Base-by-base conservation (phyloP, 1,140 invertebrate genomes). In the Pentalonia nigronervosa region DNA sequence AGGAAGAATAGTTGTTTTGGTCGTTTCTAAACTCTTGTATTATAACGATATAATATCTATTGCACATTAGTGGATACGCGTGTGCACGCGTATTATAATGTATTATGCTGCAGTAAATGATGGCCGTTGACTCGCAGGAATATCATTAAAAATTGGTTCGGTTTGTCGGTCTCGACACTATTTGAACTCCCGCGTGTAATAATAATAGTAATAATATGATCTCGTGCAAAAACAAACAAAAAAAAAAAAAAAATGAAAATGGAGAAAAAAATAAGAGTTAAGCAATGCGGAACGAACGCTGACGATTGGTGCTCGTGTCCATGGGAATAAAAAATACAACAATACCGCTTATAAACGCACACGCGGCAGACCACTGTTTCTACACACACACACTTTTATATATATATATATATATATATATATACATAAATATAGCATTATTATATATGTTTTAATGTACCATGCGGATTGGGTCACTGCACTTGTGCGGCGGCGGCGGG, bases 241-340 rank as follows among this genome's bases (percentile, higher is more conserved):
- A 84, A 81, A 34, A 81, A 81, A 41, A 84, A 76, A 76, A 76
- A 76, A 76, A 76, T 76, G 60, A 84, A 84, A 41, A 41, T 45
- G 21, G 41, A 76, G 60, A 76, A 89, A 53, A 50, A 89, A 89
- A 34, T 14, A 53, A 53, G n/a, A 89, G 87, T 89, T 89, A 36
- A 89, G n/a, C 87, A 53, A 89, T 53, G 87, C 87, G 87, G 87
- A 89, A 89, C 87, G 48, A 89, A 21, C 48, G 34, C 47, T 87
- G 86, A 87, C 86, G 47, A 48, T 87, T 87, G 86, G 86, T 87
- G 86, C 86, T 87, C 48, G 87, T 50, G 87, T 53, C 47, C 87
- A 89, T 89, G 87, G 48, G 87, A 89, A 88, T 36, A 87, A n/a
- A 84, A 47, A 89, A 89, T 23, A 76, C n/a, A 41, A 53, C 88